A percentile compares a stretch with the other conserved stretches of the same genome.
Evolutionary conservation across 2,113 vertebrate species (phyloP).

Genomic region (Tilapia sparmanii): DNA sequence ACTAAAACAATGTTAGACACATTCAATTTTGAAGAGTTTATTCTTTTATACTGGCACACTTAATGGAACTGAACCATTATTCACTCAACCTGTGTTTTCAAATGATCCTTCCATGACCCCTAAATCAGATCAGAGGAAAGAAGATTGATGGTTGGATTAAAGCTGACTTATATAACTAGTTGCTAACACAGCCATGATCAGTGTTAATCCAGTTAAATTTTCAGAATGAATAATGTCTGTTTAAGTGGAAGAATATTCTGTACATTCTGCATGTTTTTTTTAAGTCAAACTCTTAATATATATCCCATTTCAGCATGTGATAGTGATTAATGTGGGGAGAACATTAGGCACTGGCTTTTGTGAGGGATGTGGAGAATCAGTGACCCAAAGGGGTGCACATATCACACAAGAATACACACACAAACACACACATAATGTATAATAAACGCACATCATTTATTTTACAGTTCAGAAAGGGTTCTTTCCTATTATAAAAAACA

Average conservation of each 20-base stretch:
- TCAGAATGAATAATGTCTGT: rapidly evolving
- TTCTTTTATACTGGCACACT: neutral
- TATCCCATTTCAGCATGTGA: neutral
- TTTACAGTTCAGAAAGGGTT: neutral
- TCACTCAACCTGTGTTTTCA: neutral
- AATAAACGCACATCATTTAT: neutral
- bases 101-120: neutral
- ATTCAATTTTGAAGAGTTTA: neutral
- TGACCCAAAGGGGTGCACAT: neutral
- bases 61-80: neutral
- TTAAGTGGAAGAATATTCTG: neutral
- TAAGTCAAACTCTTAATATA: neutral
- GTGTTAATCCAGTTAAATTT: neutral
- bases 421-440: neutral
- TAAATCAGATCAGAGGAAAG: neutral
- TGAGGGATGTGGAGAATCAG: neutral
- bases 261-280: neutral
- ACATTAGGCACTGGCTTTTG: neutral
- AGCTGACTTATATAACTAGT: neutral
- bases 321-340: neutral
- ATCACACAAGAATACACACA: neutral
- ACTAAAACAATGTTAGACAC: neutral
- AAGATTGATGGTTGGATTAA: neutral
- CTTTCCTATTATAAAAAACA: conserved; percentile 11
- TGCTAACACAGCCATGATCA: neutral